Base-by-base conservation (phyloP, 2,113 vertebrate genomes). In the Otus sunia region DNA sequence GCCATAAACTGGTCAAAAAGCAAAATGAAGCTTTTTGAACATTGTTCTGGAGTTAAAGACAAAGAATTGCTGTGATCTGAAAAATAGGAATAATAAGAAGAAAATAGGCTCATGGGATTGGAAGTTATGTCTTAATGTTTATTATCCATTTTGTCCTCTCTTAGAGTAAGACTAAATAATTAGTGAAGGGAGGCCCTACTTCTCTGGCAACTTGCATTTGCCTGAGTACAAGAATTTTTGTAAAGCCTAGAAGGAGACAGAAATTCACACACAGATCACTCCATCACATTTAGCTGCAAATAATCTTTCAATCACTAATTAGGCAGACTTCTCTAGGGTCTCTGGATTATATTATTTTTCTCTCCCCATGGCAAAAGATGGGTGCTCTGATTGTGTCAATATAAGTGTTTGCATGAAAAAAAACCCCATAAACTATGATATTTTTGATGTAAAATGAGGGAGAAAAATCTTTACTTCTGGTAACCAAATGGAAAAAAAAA, bases 401-500 rank as follows among this genome's bases (percentile, higher is more conserved):
- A 0, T 5, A 87, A 66, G 17, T 16, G 16, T 47, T 66, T 12
- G 12, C 10, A n/a, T 22, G 9, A 27, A 87, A 87, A 74, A 74
- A 21, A 0, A 0, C 0, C 11, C 32, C 34, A 30, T 17, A 52
- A 59, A 47, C 8, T 8, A 19, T 56, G 5, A 9, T 26, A 55
- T 53, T 53, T 80, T 37, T 82, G 8, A 82, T 22, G 14, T 27
- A 74, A 95, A 95, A 82, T 32, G 16, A 66, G 9, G 37, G 7
- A 58, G 32, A 59, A 90, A 90, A 90, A 55, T n/a, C 39, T 79
- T 88, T 29, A 45, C 13, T 47, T 53, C 32, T 77, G 34, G 34
- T 84, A 69, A 89, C 7, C 27, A 88, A 71, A 39, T 13, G 5
- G 11, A 53, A 58, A 73, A 73, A 27, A 47, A 82, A 21, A 1